Percentiles rank a stretch among this genome's conserved stretches.
These are phyloP conservation scores for Rhagonycha lutea DNA, from an alignment of 2,888 invertebrate genomes.

Conservation along the genomic window DNA sequence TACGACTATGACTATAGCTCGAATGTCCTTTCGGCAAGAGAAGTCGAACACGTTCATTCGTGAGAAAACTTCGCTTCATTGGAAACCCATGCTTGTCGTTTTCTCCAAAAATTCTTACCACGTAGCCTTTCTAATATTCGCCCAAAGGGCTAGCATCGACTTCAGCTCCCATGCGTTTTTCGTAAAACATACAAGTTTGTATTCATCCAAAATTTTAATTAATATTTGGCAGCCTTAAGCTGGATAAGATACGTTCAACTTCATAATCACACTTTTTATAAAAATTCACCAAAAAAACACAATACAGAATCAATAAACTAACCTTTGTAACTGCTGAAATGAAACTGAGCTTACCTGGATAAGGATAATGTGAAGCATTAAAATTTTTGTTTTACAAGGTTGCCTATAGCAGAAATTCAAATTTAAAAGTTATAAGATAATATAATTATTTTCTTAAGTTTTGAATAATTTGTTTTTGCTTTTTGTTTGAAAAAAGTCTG, in stretches of 20 bases:
- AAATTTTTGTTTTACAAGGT: too few relatives aligned
- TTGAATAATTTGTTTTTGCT: too few relatives aligned
- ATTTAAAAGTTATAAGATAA: too few relatives aligned
- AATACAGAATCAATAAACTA: not conserved
- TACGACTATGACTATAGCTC: constrained; percentile 92
- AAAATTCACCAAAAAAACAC: too few relatives aligned
- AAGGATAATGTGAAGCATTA: too few relatives aligned
- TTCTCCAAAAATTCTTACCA: constrained; percentile 93
- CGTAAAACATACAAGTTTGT: constrained; percentile 96
- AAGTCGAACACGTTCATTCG: constrained; percentile 93
- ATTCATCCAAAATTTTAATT: constrained; percentile 97
- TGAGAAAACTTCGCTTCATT: constrained; percentile 99
- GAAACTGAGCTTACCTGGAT: not conserved
- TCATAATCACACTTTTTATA: not conserved
- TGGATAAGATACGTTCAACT: constrained; percentile 98
- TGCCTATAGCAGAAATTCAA: too few relatives aligned
- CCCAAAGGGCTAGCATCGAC: constrained; percentile 93
- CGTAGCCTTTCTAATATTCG: constrained; percentile 99
- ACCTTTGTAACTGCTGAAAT: not conserved
- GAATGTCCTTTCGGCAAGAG: constrained; percentile 94
- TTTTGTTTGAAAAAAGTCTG: too few relatives aligned
- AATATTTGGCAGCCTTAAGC: constrained; percentile 98
- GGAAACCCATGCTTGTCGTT: constrained; percentile 99
- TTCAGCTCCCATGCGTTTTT: constrained; percentile 98
- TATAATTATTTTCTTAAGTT: too few relatives aligned